A percentile compares a stretch with the other conserved stretches of the same genome.
Evolutionary conservation across 2,797 vertebrate genomes (phyloP).

Genomic region (Loris lydekkerianus): DNA sequence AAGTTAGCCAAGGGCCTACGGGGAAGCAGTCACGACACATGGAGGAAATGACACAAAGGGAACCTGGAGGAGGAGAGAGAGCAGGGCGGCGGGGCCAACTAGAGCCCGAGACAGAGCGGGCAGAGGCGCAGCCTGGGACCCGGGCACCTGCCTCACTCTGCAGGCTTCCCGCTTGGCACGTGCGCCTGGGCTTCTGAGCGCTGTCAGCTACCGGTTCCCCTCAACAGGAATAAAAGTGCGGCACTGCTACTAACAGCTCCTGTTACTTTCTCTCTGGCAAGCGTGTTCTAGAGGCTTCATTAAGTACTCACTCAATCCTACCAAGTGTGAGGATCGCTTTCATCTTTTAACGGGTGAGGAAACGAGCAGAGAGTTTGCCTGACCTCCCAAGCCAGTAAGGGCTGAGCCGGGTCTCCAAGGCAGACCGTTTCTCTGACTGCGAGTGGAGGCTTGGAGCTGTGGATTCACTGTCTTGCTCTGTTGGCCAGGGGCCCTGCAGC

Average conservation of each 20-base stretch:
- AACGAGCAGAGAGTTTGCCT: neutral
- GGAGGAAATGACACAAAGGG: neutral
- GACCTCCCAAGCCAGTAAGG: rapidly evolving
- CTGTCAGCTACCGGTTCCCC: too few relatives aligned
- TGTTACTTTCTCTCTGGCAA: too few relatives aligned
- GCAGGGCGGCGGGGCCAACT: too few relatives aligned
- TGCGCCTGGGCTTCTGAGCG: neutral
- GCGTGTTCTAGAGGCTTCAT: neutral
- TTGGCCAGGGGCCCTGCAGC: too few relatives aligned
- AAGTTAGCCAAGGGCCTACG: neutral
- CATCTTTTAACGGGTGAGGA: neutral
- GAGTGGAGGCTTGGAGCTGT: rapidly evolving
- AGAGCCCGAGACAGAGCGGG: too few relatives aligned
- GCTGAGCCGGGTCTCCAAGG: rapidly evolving
- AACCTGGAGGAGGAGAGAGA: neutral
- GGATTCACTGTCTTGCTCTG: rapidly evolving
- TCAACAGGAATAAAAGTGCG: neutral
- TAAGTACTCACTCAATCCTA: neutral
- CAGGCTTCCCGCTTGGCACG: rapidly evolving
- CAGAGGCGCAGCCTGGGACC: neutral
- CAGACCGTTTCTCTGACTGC: rapidly evolving
- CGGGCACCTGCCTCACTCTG: rapidly evolving
- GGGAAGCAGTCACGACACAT: too few relatives aligned
- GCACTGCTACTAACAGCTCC: rapidly evolving
- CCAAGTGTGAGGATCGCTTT: rapidly evolving